Base-by-base conservation (phyloP, 2,797 vertebrate species). In the Coreius guichenoti region DNA sequence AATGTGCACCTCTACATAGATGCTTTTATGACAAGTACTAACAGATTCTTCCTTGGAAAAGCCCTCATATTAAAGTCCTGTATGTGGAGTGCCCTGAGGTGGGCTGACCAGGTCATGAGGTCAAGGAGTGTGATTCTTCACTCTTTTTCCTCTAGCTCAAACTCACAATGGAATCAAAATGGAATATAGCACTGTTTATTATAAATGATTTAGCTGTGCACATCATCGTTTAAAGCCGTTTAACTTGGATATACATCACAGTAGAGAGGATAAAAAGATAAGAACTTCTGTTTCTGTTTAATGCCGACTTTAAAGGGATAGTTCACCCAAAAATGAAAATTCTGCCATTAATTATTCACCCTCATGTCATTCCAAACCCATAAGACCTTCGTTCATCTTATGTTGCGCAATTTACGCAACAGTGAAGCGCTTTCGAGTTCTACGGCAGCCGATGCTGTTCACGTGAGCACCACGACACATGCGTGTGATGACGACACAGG, bases 61-160 rank as follows among this genome's bases (percentile, higher is more conserved):
- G 26, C 80, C 29, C 63, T 61, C 36, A 67, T 86, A 80, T 65
- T 82, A 89, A 39, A 68, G 47, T 69, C 79, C 31, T 43, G 43
- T 83, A 77, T 89, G 84, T 86, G 70, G 69, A 69, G 21, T 36
- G 61, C 54, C 75, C 76, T 80, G 75, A 83, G 87, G 80, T 85
- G 47, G 56, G 75, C 49, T 68, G 31, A 72, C 43, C 80, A 85
- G 65, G 87, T 80, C 84, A 83, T 12, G 49, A 86, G 79, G 86
- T 86, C 80, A 83, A 81, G 49, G 47, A 78, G 54, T 65, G 39
- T 58, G 29, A 65, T 87, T 58, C 16, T 33, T 86, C 58, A 73
- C 23, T 70, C 36, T 79, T 45, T 16, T 45, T 17, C 7, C 39
- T 45, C 14, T 73, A 47, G 26, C 47, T 69, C 13, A 21, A 29